phyloP scores from a whole-genome alignment of 2,797 vertebrate genomes.

The Sebastes matsubarae region DNA sequence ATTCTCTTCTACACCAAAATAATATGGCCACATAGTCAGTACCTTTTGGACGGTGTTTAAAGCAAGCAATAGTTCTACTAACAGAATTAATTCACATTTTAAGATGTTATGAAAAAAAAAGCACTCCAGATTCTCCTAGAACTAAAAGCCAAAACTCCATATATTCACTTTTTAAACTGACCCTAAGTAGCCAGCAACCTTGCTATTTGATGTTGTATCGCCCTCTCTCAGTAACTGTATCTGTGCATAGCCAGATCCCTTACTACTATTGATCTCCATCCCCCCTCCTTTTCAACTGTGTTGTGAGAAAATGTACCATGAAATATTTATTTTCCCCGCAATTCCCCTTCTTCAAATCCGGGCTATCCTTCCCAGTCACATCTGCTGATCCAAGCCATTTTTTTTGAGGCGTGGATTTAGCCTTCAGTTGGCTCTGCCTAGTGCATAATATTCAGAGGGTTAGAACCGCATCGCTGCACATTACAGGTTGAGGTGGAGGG shows the following conservation, averaged over 20 bases:
- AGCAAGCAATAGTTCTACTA: not conserved
- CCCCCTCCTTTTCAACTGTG: conserved; percentile 42
- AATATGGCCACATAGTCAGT: not conserved
- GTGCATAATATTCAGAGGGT: conserved; percentile 50
- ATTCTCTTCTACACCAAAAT: not conserved
- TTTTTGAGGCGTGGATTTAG: conserved; percentile 43
- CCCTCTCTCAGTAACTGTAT: conserved; percentile 23
- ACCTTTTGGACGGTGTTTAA: not conserved
- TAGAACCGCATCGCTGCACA: conserved; percentile 54
- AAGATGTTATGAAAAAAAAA: not conserved
- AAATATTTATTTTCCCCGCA: conserved; percentile 67
- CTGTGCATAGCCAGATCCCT: conserved; percentile 44
- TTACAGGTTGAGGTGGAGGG: conserved; percentile 49
- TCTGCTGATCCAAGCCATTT: conserved; percentile 62
- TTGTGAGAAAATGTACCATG: conserved; percentile 52
- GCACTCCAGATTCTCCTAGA: not conserved
- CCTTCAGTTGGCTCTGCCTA: conserved; percentile 33
- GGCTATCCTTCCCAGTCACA: conserved; percentile 59
- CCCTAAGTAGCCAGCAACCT: not conserved
- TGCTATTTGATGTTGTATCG: conserved; percentile 17
- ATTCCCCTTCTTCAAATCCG: conserved; percentile 37
- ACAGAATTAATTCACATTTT: not conserved
- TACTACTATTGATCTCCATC: conserved; percentile 55
- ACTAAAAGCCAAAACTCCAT: not conserved
- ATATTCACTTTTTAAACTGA: not conserved